Conservation (phyloP, 1,140 invertebrate genomes). For the Oscheius sp. region DNA sequence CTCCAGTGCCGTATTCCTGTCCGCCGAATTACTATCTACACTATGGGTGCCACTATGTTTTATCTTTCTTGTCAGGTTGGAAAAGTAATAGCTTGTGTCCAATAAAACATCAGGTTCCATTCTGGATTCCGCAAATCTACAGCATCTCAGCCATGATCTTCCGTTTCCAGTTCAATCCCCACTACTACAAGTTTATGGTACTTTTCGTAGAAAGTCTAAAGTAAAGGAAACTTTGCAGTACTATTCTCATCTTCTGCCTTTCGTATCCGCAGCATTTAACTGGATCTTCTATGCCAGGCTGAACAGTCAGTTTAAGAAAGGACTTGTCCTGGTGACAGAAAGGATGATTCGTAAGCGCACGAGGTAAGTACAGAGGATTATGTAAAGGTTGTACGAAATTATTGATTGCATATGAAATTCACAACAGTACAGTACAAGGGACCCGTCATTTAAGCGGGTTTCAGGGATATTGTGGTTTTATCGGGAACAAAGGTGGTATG, state of each 20-base stretch:
- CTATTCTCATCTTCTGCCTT: constrained; percentile 31
- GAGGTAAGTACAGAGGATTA: constrained; percentile 7
- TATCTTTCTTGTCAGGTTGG: constrained; percentile 20
- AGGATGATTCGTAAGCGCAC: constrained; percentile 36
- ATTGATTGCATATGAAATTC: no score
- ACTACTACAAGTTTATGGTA: constrained; percentile 13
- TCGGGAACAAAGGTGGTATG: no score
- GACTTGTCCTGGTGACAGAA: constrained; percentile 34
- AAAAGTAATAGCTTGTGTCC: no score
- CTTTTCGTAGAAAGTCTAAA: background rate
- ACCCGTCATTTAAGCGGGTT: no score
- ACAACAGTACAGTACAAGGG: no score
- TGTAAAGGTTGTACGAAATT: no score
- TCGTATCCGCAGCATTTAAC: constrained; percentile 31
- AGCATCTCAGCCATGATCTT: background rate
- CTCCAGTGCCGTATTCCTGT: constrained; percentile 35
- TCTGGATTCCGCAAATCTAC: constrained; percentile 33
- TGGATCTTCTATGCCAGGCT: constrained; percentile 36
- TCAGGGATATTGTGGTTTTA: no score
- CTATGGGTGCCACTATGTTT: constrained; percentile 28
- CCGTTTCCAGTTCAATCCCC: constrained; percentile 2
- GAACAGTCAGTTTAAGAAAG: constrained; percentile 41
- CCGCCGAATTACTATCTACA: constrained; percentile 32
- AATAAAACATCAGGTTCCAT: constrained; percentile 18
- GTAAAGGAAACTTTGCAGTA: constrained; percentile 4